Base-by-base conservation (phyloP, 2,888 invertebrate genomes). In the Chouioia cunea region DNA sequence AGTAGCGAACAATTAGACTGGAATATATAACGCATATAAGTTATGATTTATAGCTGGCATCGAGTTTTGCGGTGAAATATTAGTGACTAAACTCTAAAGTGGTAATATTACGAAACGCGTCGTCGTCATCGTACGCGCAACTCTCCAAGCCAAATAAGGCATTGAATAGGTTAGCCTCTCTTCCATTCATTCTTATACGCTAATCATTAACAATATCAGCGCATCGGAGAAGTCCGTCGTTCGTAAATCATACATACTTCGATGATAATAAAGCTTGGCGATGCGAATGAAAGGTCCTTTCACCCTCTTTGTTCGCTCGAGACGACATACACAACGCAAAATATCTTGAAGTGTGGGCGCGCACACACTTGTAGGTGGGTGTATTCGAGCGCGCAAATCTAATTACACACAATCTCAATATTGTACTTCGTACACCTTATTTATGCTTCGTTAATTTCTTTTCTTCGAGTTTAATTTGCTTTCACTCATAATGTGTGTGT, bases 361-460 rank as follows among this genome's bases (percentile, higher is more conserved):
- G 12, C 23, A 20, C 15, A 43, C 43, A 36, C 50, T 52, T 23
- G 68, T 66, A 60, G 58, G 68, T 63, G 72, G 36, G 57, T 63
- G 63, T 50, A 53, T 23, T 23, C 57, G 59, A 63, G 62, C 16
- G 16, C 53, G 64, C 67, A 64, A 68, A 72, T 72, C 67, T 72
- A 72, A 72, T 72, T 72, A 72, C 72, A 71, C 71, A 52, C 50
- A 44, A 44, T 58, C 65, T 52, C 56, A 43, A 27, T 48, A 14
- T 62, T 20, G 6, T 0, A 16, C 54, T 8, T 15, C 23, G 27
- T 18, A 14, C 16, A 27, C 69, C 50, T 63, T 69, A 64, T 71
- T 71, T 71, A 66, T 65, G 57, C 65, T 71, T 66, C 57, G 66
- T 66, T 71, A 71, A 66, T 66, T 57, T 57, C 66, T 12, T 20